Conservation (phyloP, 2,113 vertebrate species). For the Nestor notabilis region DNA sequence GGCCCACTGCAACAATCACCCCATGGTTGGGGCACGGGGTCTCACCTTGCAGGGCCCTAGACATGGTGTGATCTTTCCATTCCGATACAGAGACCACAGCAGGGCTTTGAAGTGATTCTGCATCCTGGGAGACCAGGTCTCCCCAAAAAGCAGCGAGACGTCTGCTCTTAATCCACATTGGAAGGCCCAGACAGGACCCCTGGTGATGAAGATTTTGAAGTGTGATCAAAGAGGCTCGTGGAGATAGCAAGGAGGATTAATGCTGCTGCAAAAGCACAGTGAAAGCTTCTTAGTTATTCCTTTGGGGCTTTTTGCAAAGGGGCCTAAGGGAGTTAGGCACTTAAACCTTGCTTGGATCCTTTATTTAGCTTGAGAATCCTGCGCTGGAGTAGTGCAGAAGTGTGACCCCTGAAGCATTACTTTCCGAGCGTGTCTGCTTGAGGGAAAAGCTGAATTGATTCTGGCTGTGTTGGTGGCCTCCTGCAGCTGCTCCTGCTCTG, state of each 20-base stretch:
- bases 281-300: conserved; percentile 12
- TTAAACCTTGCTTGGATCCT: not conserved
- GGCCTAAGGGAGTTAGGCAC: conserved; percentile 44
- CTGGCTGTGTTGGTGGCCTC: not conserved
- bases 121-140: not conserved
- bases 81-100: accelerated
- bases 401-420: not conserved
- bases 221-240: not conserved
- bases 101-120: not conserved
- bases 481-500: conserved; percentile 21
- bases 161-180: not conserved
- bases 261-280: not conserved
- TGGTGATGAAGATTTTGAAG: conserved; percentile 24
- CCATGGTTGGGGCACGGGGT: accelerated
- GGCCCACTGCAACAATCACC: not conserved
- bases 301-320: not conserved
- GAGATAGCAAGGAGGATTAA: conserved; percentile 31
- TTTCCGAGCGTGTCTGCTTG: not conserved
- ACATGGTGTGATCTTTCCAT: not conserved
- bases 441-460: conserved; percentile 38
- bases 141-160: not conserved
- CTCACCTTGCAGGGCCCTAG: not conserved
- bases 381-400: not conserved
- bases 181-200: not conserved
- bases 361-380: conserved; percentile 42